Conservation (phyloP, 2,888 invertebrate species). For the Harpalus rufipes region DNA sequence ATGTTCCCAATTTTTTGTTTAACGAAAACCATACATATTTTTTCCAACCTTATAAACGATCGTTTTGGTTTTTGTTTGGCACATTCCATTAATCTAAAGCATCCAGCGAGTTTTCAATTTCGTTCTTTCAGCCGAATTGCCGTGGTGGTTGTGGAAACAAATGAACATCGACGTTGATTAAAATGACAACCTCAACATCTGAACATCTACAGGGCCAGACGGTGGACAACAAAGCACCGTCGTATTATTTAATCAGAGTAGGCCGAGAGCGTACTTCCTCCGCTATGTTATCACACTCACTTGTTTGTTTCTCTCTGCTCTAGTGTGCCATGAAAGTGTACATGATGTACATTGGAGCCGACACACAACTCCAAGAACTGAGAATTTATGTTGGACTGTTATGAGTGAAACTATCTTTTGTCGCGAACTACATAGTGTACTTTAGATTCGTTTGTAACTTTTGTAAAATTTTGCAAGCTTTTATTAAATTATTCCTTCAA, state of each 20-base stretch:
- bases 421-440: neutral
- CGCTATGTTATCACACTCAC: slow-evolving; percentile 25
- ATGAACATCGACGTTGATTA: slow-evolving; percentile 34
- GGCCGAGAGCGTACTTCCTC: slow-evolving; percentile 37
- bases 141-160: slow-evolving; percentile 27
- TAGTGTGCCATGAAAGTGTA: slow-evolving; percentile 3
- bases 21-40: neutral
- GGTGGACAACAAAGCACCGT: slow-evolving; percentile 31
- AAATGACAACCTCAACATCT: slow-evolving; percentile 29
- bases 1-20: neutral
- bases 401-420: slow-evolving; percentile 38
- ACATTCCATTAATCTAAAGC: slow-evolving; percentile 5
- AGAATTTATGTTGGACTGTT: slow-evolving; percentile 29
- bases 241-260: slow-evolving; percentile 43
- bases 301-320: slow-evolving; percentile 9
- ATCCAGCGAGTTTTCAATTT: slow-evolving; percentile 1
- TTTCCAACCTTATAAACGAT: neutral
- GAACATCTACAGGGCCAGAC: slow-evolving; percentile 32
- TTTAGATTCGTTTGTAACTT: neutral
- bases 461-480: neutral
- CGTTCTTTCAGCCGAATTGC: slow-evolving; percentile 10
- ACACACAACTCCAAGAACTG: slow-evolving; percentile 1
- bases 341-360: slow-evolving; percentile 19
- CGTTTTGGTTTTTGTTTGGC: neutral
- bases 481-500: neutral